These are phyloP conservation scores for Halocaridina rubra DNA, from an alignment of 2,888 invertebrate genomes.

Conservation along the genomic window DNA sequence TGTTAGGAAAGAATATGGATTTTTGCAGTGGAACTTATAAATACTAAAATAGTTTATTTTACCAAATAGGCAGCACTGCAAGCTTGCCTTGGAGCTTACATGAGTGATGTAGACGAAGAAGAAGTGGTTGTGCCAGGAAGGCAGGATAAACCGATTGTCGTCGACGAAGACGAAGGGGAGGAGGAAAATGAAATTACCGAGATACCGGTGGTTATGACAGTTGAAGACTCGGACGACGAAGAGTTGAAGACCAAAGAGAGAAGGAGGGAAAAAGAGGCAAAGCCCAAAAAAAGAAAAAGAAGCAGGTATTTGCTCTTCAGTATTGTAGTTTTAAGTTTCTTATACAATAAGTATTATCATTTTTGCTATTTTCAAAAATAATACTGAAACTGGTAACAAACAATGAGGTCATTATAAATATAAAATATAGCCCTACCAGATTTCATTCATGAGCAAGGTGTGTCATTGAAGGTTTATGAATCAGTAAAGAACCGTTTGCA, in stretches of 20 bases:
- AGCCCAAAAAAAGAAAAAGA: constrained; percentile 59
- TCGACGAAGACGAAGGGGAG: not conserved
- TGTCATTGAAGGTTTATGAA: no score
- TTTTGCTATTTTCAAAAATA: not conserved
- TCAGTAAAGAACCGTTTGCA: no score
- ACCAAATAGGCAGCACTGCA: constrained; percentile 74
- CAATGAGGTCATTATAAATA: no score
- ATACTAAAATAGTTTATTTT: no score
- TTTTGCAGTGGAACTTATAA: no score
- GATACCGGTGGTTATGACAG: constrained; percentile 51
- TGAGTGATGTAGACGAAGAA: constrained; percentile 70
- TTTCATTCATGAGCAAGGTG: no score
- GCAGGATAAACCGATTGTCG: not conserved
- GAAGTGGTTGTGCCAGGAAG: constrained; percentile 2
- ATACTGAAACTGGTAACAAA: constrained; percentile 55
- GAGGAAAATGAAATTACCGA: not conserved
- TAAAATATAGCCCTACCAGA: no score
- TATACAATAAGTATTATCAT: not conserved
- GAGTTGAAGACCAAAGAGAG: constrained; percentile 53
- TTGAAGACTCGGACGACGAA: constrained; percentile 59
- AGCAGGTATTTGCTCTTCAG: constrained; percentile 54
- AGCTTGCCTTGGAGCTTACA: constrained; percentile 81
- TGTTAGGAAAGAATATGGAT: no score
- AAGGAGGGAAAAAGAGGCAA: constrained; percentile 40
- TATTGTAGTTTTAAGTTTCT: not conserved